phyloP scores from a whole-genome alignment of 2,797 vertebrate genomes.

The Kryptopterus vitreolus region DNA sequence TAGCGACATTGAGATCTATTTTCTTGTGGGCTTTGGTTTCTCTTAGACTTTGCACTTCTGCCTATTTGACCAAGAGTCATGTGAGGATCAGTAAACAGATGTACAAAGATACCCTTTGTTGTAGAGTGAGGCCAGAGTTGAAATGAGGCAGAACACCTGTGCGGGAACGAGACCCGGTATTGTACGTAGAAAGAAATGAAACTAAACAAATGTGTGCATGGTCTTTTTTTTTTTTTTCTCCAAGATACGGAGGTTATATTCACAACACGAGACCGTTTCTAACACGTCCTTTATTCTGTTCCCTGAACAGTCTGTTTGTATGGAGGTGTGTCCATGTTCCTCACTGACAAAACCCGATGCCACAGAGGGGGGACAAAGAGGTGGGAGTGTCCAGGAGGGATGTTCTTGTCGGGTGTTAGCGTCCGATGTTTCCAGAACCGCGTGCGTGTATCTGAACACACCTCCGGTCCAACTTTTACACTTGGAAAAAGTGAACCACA shows the following conservation, averaged over 20 bases:
- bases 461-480: conserved; percentile 51
- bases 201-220: not conserved
- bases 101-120: not conserved
- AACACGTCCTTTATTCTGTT: not conserved
- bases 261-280: not conserved
- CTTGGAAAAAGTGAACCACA: conserved; percentile 36
- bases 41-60: conserved; percentile 31
- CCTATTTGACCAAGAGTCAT: not conserved
- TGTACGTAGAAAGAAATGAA: not conserved
- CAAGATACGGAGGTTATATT: too few species aligned
- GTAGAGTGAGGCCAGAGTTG: not conserved
- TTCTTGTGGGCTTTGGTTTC: conserved; percentile 15
- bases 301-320: conserved; percentile 85
- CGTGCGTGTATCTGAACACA: conserved; percentile 68
- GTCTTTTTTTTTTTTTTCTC: not conserved
- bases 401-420: conserved; percentile 55
- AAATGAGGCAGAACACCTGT: not conserved
- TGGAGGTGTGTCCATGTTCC: conserved; percentile 92
- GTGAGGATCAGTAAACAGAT: not conserved
- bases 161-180: not conserved
- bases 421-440: conserved; percentile 68
- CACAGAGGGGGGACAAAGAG: conserved; percentile 40
- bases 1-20: not conserved
- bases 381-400: conserved; percentile 55
- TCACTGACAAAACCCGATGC: conserved; percentile 75